Conservation (phyloP, 2,888 invertebrate genomes). For the Argyresthia albistria region DNA sequence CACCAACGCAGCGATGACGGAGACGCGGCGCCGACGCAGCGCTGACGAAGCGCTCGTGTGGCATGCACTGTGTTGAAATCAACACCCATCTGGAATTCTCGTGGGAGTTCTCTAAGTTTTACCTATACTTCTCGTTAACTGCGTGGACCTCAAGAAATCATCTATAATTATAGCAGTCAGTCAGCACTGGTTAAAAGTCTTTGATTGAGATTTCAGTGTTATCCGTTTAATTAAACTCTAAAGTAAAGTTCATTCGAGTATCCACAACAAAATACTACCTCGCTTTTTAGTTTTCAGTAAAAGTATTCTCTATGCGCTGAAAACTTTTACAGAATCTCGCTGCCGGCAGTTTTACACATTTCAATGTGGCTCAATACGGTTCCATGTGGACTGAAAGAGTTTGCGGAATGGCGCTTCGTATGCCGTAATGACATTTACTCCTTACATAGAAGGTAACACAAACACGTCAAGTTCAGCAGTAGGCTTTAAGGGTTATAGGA, state of each 20-base stretch:
- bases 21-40: no score
- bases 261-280: not conserved
- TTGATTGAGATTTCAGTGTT: not conserved
- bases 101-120: no score
- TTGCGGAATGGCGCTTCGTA: no score
- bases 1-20: no score
- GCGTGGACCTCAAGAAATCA: no score
- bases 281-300: constrained; percentile 30
- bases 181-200: not conserved
- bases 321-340: constrained; percentile 35
- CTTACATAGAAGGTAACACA: not conserved
- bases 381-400: not conserved
- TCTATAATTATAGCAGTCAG: no score
- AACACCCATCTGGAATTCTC: no score
- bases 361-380: constrained; percentile 38
- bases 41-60: no score
- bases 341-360: constrained; percentile 50
- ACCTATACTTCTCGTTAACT: no score
- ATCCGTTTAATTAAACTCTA: not conserved
- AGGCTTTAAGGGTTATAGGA: not conserved
- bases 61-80: no score
- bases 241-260: not conserved
- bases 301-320: constrained; percentile 24
- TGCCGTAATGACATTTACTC: not conserved
- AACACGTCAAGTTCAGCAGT: not conserved